Percentiles rank a stretch among this genome's conserved stretches.
Evolutionary conservation across 2,113 vertebrate genomes (phyloP).

Genomic region (Haplochromis burtoni): DNA sequence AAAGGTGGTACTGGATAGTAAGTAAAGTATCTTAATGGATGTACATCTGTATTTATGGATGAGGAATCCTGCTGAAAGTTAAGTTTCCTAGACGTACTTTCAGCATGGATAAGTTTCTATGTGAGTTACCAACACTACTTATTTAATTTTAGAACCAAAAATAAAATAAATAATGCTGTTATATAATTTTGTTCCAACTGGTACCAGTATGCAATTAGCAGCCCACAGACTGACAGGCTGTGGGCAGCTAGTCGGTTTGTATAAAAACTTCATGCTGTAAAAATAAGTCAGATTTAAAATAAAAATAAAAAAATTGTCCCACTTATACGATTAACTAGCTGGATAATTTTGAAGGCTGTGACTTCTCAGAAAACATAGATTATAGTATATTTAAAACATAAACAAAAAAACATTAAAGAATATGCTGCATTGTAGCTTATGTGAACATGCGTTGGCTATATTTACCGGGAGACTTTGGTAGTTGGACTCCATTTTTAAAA

Average conservation of each 20-base stretch:
- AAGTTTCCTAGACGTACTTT: background rate
- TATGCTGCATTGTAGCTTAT: background rate
- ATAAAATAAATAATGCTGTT: background rate
- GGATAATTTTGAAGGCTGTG: background rate
- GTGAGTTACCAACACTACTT: background rate
- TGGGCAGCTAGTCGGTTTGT: background rate
- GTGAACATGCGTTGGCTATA: background rate
- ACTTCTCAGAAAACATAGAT: background rate
- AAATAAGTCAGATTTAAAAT: background rate
- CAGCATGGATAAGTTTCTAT: background rate
- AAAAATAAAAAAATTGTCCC: background rate
- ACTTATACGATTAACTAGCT: background rate
- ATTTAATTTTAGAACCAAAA: background rate
- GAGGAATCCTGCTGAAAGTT: background rate
- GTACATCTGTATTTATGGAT: background rate
- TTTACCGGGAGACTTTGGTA: background rate
- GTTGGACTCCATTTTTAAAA: background rate
- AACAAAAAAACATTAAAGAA: background rate
- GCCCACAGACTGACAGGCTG: background rate
- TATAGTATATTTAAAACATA: background rate
- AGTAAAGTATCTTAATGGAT: background rate
- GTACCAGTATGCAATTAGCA: background rate
- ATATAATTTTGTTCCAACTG: background rate
- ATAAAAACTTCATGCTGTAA: background rate
- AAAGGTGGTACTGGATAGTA: background rate